A percentile compares a stretch with the other conserved stretches of the same genome.
Conservation (phyloP, 2,797 vertebrate species). For the Eurystomus glaucurus region DNA sequence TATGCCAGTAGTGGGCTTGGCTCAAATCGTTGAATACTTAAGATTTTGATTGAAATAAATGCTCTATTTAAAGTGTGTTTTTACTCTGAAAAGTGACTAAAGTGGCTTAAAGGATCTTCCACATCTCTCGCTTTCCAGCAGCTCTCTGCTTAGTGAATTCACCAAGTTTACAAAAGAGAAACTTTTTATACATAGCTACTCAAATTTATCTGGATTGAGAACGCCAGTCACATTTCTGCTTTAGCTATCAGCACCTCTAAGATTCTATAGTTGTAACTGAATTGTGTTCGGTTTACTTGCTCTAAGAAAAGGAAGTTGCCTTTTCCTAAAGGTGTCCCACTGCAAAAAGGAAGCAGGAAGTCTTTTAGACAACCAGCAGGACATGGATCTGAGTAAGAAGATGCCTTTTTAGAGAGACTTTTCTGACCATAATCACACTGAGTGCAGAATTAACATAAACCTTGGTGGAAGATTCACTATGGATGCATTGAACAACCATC, state of each 20-base stretch:
- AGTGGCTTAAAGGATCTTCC: constrained; percentile 18
- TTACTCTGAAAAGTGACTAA: constrained; percentile 27
- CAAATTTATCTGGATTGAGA: neutral
- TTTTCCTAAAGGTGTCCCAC: neutral
- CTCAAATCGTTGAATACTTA: constrained; percentile 24
- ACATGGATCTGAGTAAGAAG: neutral
- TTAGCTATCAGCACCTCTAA: neutral
- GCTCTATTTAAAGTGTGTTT: constrained; percentile 31
- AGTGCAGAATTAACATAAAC: constrained; percentile 61
- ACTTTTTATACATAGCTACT: neutral
- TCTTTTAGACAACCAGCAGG: neutral
- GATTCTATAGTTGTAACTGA: neutral
- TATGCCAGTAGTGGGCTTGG: neutral
- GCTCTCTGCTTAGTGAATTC: neutral
- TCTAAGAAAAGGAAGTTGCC: neutral
- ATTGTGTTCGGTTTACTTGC: neutral
- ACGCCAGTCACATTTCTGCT: neutral
- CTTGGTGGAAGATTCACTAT: constrained; percentile 57
- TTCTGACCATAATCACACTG: constrained; percentile 57
- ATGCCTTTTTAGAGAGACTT: constrained; percentile 58
- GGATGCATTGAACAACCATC: constrained; percentile 57
- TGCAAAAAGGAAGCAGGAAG: neutral
- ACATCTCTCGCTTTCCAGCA: neutral
- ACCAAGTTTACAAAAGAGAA: neutral
- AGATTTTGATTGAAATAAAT: constrained; percentile 10